A percentile compares a stretch with the other conserved stretches of the same genome.
Evolutionary conservation across 1,140 invertebrate genomes (phyloP).

Genomic region (Bombyx mandarina): DNA sequence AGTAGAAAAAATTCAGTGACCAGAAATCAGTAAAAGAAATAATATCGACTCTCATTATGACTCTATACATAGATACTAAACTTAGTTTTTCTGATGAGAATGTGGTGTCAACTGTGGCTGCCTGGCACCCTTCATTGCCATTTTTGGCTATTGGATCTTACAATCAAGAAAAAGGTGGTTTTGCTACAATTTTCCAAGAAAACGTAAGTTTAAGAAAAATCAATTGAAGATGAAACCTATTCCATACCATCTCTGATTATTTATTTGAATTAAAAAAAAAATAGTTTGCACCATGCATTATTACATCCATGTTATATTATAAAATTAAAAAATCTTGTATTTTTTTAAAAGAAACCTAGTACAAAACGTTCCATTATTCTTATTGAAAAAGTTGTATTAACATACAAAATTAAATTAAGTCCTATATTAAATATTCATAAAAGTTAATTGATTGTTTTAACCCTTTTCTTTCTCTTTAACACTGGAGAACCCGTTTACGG

Average conservation of each 20-base stretch:
- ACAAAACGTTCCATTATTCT: too few relatives aligned
- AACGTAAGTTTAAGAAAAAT: conserved; percentile 72
- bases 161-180: conserved; percentile 89
- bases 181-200: conserved; percentile 90
- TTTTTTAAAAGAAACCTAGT: too few relatives aligned
- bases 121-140: conserved; percentile 85
- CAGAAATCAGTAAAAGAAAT: too few relatives aligned
- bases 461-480: too few relatives aligned
- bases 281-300: too few relatives aligned
- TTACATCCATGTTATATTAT: too few relatives aligned
- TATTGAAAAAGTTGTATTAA: too few relatives aligned
- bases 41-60: conserved; percentile 66
- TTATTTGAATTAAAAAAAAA: neutral
- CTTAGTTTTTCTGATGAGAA: conserved; percentile 78
- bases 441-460: too few relatives aligned
- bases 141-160: conserved; percentile 88
- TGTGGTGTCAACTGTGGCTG: conserved; percentile 80
- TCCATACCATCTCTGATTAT: neutral
- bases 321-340: too few relatives aligned
- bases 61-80: conserved; percentile 83
- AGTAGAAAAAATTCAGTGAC: too few relatives aligned
- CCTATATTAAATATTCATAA: too few relatives aligned
- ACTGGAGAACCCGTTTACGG: neutral
- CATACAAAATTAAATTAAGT: too few relatives aligned
- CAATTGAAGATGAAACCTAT: neutral